Base-by-base conservation (phyloP, 2,113 vertebrate genomes). In the Fulmarus glacialis region DNA sequence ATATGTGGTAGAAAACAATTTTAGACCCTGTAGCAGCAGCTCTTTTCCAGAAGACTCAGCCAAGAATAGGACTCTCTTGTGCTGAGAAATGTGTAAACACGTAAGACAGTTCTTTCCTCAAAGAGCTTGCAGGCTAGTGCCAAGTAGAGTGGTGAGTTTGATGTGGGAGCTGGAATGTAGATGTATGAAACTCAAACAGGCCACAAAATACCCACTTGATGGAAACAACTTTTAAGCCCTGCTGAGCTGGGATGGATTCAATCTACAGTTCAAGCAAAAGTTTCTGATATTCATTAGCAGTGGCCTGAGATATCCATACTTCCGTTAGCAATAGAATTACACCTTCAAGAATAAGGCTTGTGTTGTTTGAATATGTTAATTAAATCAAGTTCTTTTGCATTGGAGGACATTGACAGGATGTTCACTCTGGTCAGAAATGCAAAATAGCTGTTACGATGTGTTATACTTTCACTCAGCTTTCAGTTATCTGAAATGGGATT, bases 81-180 rank as follows among this genome's bases (percentile, higher is more conserved):
- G 26, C 81, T 93, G 64, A 78, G 83, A 79, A 95, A 87, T 85
- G 34, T 92, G 60, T 94, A 94, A 96, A 91, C 95, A 82, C 0
- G 0, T 86, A 81, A 84, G 81, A 82, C 72, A 45, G 81, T 20
- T 87, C 74, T 85, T 90, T 53, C 74, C 27, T 82, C 60, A 93
- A 52, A 90, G 89, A 60, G 27, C 68, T 89, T 82, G 52, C 68
- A 45, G 60, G 10, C 15, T n/a, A 19, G 60, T 89, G 91, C 94
- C 83, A 92, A 72, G 60, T 40, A 26, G 84, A 80, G 50, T 62
- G 66, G 78, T 18, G 53, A 82, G 91, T 96, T 97, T 97, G 89
- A 94, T 95, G 84, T 97, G 94, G 93, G 55, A 90, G 47, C n/a
- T 91, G 89, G 78, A 94, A 83, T n/a, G 45, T 58, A 80, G n/a